Evolutionary conservation across 2,113 vertebrate genomes (phyloP).

Genomic region (Pitta sordida): DNA sequence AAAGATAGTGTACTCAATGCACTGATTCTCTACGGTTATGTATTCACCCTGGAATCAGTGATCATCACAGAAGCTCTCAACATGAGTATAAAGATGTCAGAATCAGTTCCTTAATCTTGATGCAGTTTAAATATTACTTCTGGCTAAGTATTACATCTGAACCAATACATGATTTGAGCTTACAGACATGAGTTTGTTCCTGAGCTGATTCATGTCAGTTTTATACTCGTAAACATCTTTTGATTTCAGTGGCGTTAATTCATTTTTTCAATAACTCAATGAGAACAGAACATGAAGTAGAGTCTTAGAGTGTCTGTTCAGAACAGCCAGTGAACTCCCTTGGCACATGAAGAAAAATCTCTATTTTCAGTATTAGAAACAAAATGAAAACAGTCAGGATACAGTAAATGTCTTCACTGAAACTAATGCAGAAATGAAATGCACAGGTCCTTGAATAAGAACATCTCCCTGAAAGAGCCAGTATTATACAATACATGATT

Average conservation of each 20-base stretch:
- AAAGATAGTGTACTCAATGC: not conserved
- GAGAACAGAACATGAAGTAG: not conserved
- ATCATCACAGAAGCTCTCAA: slow-evolving; percentile 5
- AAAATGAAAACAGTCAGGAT: not conserved
- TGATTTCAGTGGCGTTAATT: slow-evolving; percentile 2
- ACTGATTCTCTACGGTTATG: not conserved
- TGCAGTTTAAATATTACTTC: slow-evolving; percentile 51
- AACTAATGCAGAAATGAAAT: not conserved
- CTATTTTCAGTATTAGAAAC: not conserved
- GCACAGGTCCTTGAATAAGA: not conserved
- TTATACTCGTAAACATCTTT: not conserved
- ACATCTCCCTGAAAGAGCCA: not conserved
- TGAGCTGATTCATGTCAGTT: slow-evolving; percentile 35
- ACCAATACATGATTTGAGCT: slow-evolving; percentile 24
- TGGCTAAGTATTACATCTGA: slow-evolving; percentile 41
- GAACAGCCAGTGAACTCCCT: not conserved
- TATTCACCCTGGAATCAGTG: slow-evolving; percentile 26
- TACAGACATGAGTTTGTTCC: slow-evolving; percentile 1
- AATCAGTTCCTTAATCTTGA: slow-evolving; percentile 21
- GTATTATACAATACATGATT: not conserved
- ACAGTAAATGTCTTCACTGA: not conserved
- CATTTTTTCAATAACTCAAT: slow-evolving; percentile 18
- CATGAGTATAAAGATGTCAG: slow-evolving; percentile 27
- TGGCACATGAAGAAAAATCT: not conserved
- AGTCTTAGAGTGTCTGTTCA: not conserved